Percentiles rank a stretch among this genome's conserved stretches.
phyloP scores from a whole-genome alignment of 2,888 invertebrate genomes.

The Ectemnius lituratus region DNA sequence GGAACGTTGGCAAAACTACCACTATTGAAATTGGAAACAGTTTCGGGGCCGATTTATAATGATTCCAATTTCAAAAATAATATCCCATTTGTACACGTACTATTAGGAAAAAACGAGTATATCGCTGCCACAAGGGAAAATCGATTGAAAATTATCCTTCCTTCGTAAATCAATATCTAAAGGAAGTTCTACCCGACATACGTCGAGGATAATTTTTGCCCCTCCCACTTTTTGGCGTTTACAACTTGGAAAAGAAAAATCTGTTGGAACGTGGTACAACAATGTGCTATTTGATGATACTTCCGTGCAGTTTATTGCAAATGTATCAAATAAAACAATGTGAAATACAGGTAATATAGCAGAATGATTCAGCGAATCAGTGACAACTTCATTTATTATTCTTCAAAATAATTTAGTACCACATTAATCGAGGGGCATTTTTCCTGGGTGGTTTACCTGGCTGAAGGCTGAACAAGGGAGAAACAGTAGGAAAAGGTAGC shows the following conservation, averaged over 20 bases:
- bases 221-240: background rate
- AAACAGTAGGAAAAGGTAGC: constrained; percentile 43
- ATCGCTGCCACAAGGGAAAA: constrained; percentile 3
- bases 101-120: constrained; percentile 8
- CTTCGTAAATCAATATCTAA: background rate
- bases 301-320: constrained; percentile 31
- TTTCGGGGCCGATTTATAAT: background rate
- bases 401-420: constrained; percentile 71
- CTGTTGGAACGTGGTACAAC: too few relatives aligned
- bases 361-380: constrained; percentile 56
- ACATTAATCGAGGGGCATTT: constrained; percentile 61
- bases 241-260: too few relatives aligned
- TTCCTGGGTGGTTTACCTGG: constrained; percentile 23
- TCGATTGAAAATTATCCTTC: background rate
- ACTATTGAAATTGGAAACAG: constrained; percentile 11
- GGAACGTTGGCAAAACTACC: background rate
- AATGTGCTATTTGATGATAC: too few relatives aligned
- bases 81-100: constrained; percentile 14
- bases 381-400: constrained; percentile 71
- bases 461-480: constrained; percentile 28
- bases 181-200: background rate
- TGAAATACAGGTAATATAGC: constrained; percentile 51
- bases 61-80: constrained; percentile 13
- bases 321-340: constrained; percentile 26
- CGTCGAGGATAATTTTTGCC: background rate